These are phyloP conservation scores for Amiota communis DNA, from an alignment of 2,888 invertebrate genomes.

Conservation along the genomic window DNA sequence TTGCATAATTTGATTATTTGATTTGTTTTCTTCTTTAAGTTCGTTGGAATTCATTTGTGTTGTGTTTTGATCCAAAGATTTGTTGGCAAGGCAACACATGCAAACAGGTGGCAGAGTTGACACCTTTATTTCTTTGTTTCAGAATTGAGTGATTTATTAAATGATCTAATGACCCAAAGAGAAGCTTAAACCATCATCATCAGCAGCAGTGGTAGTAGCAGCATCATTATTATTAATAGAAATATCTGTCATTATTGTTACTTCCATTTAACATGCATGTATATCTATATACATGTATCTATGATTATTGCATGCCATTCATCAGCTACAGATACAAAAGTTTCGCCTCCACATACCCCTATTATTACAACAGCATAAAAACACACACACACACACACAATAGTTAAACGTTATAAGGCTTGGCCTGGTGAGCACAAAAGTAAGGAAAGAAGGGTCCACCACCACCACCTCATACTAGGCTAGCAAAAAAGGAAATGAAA, in stretches of 20 bases:
- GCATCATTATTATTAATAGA: conserved; percentile 1
- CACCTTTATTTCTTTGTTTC: conserved; percentile 14
- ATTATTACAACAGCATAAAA: conserved; percentile 16
- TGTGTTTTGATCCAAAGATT: neutral
- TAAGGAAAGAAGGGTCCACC: conserved; percentile 2
- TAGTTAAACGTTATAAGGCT: conserved; percentile 14
- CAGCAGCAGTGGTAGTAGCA: neutral
- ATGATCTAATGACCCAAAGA: no score
- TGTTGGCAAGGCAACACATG: conserved; percentile 24
- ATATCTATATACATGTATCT: no score
- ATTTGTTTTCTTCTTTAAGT: conserved; percentile 21
- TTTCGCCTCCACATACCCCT: neutral
- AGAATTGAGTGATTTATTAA: no score
- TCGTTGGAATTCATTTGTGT: conserved; percentile 17
- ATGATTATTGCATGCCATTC: no score
- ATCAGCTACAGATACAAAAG: neutral
- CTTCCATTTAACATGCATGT: no score
- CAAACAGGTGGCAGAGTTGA: conserved; percentile 54
- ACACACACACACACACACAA: conserved; percentile 15
- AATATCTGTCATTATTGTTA: no score
- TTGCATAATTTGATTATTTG: conserved; percentile 55
- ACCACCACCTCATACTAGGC: conserved; percentile 15
- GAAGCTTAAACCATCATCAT: no score
- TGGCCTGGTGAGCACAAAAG: conserved; percentile 33
- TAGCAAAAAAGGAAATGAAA: conserved; percentile 38